phyloP scores from a whole-genome alignment of 2,113 vertebrate genomes.

The Crocuta crocuta region DNA sequence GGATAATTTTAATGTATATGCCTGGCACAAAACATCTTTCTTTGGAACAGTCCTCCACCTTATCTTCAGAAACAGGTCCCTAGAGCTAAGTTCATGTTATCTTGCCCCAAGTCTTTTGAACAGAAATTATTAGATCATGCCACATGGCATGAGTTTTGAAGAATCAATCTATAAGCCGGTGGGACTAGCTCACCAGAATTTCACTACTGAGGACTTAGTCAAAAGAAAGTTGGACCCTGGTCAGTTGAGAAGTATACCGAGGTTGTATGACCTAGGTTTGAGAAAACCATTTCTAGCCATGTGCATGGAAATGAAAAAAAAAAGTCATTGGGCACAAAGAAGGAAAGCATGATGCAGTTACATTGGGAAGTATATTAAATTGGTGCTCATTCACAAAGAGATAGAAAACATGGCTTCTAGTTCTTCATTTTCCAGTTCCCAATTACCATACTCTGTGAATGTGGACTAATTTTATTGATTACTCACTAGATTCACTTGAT shows the following conservation, averaged over 20 bases:
- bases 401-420: not conserved
- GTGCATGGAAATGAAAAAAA: not conserved
- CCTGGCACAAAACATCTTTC: not conserved
- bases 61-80: not conserved
- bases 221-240: not conserved
- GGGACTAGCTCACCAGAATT: not conserved
- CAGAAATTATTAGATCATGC: not conserved
- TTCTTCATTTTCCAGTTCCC: not conserved
- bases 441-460: not conserved
- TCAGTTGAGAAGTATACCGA: not conserved
- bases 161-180: too few relatives aligned
- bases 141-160: not conserved
- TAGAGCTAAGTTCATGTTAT: not conserved
- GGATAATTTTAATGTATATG: not conserved
- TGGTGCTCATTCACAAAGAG: not conserved
- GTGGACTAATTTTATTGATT: not conserved
- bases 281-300: not conserved
- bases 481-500: not conserved
- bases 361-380: not conserved
- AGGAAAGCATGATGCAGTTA: not conserved
- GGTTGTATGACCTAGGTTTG: not conserved
- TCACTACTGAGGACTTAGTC: not conserved
- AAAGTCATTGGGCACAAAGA: not conserved
- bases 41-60: not conserved
- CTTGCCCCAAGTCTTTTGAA: not conserved